Percentiles rank a stretch among this genome's conserved stretches.
Conservation (phyloP, 2,113 vertebrate species). For the Penelope pileata region DNA sequence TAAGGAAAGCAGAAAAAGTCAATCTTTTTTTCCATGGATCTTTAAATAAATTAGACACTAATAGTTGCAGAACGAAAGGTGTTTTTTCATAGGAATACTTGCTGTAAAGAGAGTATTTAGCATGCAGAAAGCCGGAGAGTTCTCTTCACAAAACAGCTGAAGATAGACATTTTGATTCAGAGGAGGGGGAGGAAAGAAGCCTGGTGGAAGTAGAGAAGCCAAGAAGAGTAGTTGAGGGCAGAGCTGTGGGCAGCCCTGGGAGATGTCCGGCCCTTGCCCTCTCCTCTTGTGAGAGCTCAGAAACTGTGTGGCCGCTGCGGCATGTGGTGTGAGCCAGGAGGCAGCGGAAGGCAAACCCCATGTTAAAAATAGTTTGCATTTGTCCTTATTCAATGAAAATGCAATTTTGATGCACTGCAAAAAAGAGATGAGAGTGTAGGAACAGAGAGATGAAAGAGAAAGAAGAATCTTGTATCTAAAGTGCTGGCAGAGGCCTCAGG, state of each 20-base stretch:
- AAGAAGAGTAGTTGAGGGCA: neutral
- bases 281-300: neutral
- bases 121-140: neutral
- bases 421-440: rapidly evolving
- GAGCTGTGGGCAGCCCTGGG: neutral
- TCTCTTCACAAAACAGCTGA: neutral
- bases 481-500: neutral
- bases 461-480: neutral
- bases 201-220: neutral
- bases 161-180: neutral
- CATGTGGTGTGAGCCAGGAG: neutral
- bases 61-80: neutral
- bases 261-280: neutral
- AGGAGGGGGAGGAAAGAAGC: neutral
- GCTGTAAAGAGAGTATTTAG: neutral
- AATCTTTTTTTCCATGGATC: neutral
- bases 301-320: neutral
- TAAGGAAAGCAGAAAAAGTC: neutral
- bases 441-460: neutral
- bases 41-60: neutral
- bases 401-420: neutral
- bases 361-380: neutral
- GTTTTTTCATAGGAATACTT: neutral
- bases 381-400: neutral
- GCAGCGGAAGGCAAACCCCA: neutral